Evolutionary conservation across 1,140 invertebrate genomes (phyloP), one percentile per base, ranked within the genome.

Genomic region (Camponotus vicinus): DNA sequence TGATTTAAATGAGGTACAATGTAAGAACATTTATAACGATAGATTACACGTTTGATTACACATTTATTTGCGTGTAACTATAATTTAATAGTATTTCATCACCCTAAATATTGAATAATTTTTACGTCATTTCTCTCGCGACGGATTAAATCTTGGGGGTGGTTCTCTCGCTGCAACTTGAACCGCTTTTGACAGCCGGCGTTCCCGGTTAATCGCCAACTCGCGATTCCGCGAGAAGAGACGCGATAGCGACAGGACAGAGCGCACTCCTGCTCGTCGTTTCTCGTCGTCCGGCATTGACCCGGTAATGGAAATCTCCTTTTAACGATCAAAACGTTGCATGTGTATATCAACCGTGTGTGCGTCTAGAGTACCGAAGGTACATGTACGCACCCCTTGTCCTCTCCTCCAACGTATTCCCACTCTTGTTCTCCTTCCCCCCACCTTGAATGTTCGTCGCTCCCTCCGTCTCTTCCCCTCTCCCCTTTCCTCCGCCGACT

Each of bases 271-370:
- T 18, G 4, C 15, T 61, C 79, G 55, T 45, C 69, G 67, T 45
- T 80, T 34, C 69, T 21, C 79, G 61, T 69, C 37, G 52, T 73
- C 69, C 69, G 55, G 32, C 55, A 83, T 55, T 83, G 69, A 83
- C 69, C 69, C 40, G 79, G 55, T 73, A 83, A 83, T 73, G 79
- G 79, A 83, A 83, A 83, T 83, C 67, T 55, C 73, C 69, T 83
- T 73, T 61, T 61, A 83, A 73, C 69, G 69, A 83, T 83, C 79
- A 82, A 52, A 52, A 82, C 79, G 55, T 73, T 61, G 55, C 42
- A 83, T 73, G 69, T 83, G 55, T 83, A 83, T 61, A 83, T 83
- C 69, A 83, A 83, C 69, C 57, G 79, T 83, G 69, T 73, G 42
- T 18, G 55, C 79, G 79, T 52, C n/a, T 75, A 57, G 78, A 80